A percentile compares a stretch with the other conserved stretches of the same genome.
Conservation (phyloP, 2,113 vertebrate genomes). For the Lycaon pictus region DNA sequence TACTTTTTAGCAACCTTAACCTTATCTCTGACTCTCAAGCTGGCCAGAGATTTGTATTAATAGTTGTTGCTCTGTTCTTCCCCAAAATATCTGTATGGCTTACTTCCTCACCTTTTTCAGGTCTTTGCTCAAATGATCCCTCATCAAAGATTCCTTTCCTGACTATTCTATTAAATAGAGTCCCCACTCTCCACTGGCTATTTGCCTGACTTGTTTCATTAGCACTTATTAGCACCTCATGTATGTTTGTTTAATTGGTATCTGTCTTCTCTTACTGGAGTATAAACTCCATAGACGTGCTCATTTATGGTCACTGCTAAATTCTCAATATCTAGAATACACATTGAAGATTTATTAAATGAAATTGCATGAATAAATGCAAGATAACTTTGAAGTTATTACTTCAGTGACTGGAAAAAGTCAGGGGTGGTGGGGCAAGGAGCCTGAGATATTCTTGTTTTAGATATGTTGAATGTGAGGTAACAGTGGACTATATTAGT, state of each 20-base stretch:
- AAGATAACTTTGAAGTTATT: conserved; percentile 21
- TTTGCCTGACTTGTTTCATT: neutral
- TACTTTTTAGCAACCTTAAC: neutral
- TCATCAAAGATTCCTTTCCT: neutral
- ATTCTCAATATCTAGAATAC: neutral
- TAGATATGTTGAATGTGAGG: neutral
- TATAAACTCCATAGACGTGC: neutral
- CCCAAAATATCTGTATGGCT: neutral
- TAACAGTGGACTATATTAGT: neutral
- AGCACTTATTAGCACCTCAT: neutral
- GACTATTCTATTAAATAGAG: neutral
- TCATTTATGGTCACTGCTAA: conserved; percentile 39
- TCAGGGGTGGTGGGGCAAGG: neutral
- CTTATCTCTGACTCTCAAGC: neutral
- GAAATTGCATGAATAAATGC: neutral
- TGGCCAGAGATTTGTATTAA: neutral
- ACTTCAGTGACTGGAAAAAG: conserved; percentile 1
- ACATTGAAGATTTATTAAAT: neutral
- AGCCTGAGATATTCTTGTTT: neutral
- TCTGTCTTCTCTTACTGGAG: conserved; percentile 18
- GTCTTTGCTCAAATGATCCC: neutral
- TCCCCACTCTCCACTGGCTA: neutral
- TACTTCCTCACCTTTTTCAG: neutral
- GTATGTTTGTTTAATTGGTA: neutral
- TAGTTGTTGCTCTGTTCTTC: neutral